Evolutionary conservation across 2,113 vertebrate genomes (phyloP).

Genomic region (Hylia prasina): DNA sequence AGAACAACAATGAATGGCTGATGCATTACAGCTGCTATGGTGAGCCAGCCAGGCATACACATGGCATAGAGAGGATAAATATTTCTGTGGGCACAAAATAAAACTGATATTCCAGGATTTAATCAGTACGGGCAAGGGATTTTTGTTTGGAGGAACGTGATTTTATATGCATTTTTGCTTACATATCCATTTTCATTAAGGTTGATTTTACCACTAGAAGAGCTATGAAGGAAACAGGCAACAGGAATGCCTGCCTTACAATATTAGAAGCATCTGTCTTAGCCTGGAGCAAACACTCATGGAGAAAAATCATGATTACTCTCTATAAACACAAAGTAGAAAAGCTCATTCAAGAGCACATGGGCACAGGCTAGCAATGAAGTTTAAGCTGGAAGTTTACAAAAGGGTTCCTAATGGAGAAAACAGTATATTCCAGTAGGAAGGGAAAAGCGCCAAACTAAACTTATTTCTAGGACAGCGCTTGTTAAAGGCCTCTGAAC

Average conservation of each 20-base stretch:
- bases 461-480: neutral
- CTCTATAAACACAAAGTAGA: neutral
- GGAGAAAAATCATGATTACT: neutral
- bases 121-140: neutral
- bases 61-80: neutral
- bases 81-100: neutral
- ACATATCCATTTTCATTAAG: neutral
- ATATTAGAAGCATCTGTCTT: neutral
- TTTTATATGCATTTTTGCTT: neutral
- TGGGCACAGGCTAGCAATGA: neutral
- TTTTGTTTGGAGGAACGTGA: neutral
- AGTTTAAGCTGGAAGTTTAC: neutral
- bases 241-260: neutral
- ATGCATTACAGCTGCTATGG: accelerated
- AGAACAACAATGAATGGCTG: neutral
- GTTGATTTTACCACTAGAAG: neutral
- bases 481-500: neutral
- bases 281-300: neutral
- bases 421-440: neutral
- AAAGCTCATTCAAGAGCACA: neutral
- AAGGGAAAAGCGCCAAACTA: neutral
- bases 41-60: neutral
- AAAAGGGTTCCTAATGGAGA: neutral
- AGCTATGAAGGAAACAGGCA: neutral
- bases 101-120: neutral